These are phyloP conservation scores for Aphelocoma coerulescens DNA, from an alignment of 2,113 vertebrate species.

Conservation along the genomic window DNA sequence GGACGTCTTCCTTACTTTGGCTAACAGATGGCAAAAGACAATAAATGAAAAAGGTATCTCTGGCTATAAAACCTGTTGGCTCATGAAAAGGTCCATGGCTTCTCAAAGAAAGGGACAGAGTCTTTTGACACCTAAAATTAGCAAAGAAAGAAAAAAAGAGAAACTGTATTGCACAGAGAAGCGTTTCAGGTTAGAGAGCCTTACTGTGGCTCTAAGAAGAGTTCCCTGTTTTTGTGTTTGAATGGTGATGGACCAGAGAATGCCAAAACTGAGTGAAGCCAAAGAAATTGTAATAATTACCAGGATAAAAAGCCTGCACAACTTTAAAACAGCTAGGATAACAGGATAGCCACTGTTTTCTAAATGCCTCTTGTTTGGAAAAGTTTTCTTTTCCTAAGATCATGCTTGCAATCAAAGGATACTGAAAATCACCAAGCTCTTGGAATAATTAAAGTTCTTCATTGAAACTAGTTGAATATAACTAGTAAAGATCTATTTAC, in stretches of 20 bases:
- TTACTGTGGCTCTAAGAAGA: background rate
- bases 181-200: background rate
- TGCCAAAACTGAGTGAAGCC: background rate
- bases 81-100: background rate
- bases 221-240: background rate
- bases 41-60: background rate
- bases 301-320: background rate
- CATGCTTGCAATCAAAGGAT: background rate
- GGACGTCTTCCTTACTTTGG: background rate
- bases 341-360: background rate
- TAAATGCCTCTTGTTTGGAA: background rate
- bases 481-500: background rate
- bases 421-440: background rate
- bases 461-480: background rate
- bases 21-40: background rate
- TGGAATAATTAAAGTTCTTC: background rate
- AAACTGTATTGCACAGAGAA: background rate
- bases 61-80: background rate
- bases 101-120: background rate
- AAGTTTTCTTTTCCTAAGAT: background rate
- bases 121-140: background rate
- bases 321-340: background rate
- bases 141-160: background rate
- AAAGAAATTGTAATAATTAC: background rate
- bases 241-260: background rate